Evolutionary conservation across 2,797 vertebrate genomes (phyloP).

Genomic region (Synaphobranchus kaupii): DNA sequence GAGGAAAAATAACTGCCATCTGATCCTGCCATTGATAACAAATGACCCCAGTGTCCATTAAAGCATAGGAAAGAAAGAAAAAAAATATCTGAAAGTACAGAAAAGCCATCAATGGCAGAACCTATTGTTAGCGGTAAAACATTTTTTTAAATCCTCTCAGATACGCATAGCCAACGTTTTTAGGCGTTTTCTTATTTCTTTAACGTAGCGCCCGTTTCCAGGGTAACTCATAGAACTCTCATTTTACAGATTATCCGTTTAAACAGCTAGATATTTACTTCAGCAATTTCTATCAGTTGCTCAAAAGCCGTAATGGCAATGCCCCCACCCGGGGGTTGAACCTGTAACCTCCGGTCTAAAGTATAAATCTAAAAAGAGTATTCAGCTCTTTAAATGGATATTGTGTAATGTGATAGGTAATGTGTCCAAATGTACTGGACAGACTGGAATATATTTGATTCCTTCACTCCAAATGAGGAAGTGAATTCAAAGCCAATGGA

Average conservation of each 20-base stretch:
- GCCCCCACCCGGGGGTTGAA: neutral
- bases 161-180: neutral
- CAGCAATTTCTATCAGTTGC: neutral
- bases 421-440: neutral
- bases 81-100: neutral
- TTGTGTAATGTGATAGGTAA: neutral
- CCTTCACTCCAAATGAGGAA: neutral
- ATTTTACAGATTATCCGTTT: neutral
- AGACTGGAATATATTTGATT: neutral
- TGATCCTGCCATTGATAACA: slow-evolving; percentile 58
- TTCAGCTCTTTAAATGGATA: neutral
- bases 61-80: slow-evolving; percentile 30
- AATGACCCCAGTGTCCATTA: slow-evolving; percentile 41
- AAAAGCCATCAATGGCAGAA: neutral
- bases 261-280: neutral
- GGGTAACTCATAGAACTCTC: neutral
- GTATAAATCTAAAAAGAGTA: neutral
- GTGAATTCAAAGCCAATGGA: neutral
- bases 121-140: neutral
- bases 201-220: neutral
- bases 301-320: neutral
- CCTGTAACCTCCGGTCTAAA: neutral
- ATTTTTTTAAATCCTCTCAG: neutral
- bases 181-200: neutral
- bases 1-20: slow-evolving; percentile 36